These are phyloP conservation scores for Panulirus ornatus DNA, from an alignment of 1,140 invertebrate genomes.

Conservation along the genomic window DNA sequence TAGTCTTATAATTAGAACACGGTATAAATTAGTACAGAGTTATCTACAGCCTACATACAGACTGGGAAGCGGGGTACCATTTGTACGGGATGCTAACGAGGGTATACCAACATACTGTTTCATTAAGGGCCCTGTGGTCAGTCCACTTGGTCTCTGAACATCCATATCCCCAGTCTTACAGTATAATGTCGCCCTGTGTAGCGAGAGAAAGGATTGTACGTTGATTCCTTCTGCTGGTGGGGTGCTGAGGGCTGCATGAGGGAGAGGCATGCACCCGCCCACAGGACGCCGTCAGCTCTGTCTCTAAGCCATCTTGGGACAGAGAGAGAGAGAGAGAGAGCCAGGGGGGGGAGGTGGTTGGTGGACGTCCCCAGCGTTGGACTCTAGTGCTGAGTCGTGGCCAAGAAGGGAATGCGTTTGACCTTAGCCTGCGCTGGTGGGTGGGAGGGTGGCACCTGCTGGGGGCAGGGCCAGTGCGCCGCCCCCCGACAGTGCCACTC, in stretches of 20 bases:
- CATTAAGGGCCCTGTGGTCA: background rate
- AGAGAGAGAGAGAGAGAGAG: too few relatives aligned
- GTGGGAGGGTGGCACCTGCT: too few relatives aligned
- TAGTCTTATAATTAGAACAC: constrained; percentile 2
- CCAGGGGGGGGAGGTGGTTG: too few relatives aligned
- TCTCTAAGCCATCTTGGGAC: too few relatives aligned
- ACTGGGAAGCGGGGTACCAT: constrained; percentile 5
- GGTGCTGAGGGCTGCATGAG: background rate
- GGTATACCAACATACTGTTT: background rate
- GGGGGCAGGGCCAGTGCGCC: too few relatives aligned
- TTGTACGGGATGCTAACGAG: constrained; percentile 18
- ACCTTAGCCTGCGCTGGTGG: too few relatives aligned
- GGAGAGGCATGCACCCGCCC: too few relatives aligned
- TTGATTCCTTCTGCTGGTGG: background rate
- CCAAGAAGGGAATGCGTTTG: too few relatives aligned
- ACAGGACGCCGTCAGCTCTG: too few relatives aligned
- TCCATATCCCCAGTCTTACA: background rate
- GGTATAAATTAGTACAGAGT: constrained; percentile 12
- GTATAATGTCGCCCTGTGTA: background rate
- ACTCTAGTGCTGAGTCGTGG: too few relatives aligned
- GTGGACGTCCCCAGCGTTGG: too few relatives aligned
- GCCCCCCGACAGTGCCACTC: too few relatives aligned
- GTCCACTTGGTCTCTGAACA: background rate
- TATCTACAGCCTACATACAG: background rate
- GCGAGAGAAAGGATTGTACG: background rate